A percentile compares a stretch with the other conserved stretches of the same genome.
Evolutionary conservation across 2,797 vertebrate species (phyloP).

Genomic region (Coendou prehensilis): DNA sequence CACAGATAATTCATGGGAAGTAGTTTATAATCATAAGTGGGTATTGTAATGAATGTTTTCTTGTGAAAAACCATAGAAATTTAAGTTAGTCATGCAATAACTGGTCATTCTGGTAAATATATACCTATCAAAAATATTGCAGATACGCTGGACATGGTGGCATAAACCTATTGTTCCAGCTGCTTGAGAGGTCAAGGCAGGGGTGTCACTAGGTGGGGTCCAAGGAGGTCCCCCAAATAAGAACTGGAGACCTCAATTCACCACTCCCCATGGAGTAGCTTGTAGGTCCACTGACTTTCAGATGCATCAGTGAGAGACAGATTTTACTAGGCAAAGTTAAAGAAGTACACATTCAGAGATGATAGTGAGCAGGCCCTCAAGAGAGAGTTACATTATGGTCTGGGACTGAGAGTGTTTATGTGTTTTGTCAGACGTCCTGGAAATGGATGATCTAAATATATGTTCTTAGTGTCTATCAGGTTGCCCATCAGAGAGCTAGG

Average conservation of each 20-base stretch:
- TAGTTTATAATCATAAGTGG: slow-evolving; percentile 40
- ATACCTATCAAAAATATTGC: background rate
- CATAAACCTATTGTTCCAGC: background rate
- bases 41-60: slow-evolving; percentile 55
- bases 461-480: background rate
- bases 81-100: slow-evolving; percentile 57
- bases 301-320: background rate
- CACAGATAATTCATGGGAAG: slow-evolving; percentile 39
- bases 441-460: background rate
- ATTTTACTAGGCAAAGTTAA: background rate
- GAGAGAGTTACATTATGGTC: background rate
- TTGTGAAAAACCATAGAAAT: slow-evolving; percentile 40
- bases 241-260: background rate
- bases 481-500: background rate
- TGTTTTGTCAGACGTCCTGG: background rate
- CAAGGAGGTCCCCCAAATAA: background rate
- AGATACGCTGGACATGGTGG: background rate
- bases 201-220: background rate
- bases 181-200: background rate
- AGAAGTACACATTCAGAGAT: background rate
- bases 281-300: background rate
- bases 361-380: background rate
- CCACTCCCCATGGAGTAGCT: background rate
- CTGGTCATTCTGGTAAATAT: slow-evolving; percentile 10
- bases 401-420: background rate